A percentile compares a stretch with the other conserved stretches of the same genome.
phyloP scores from a whole-genome alignment of 2,888 invertebrate genomes.

The Hymenopus coronatus region DNA sequence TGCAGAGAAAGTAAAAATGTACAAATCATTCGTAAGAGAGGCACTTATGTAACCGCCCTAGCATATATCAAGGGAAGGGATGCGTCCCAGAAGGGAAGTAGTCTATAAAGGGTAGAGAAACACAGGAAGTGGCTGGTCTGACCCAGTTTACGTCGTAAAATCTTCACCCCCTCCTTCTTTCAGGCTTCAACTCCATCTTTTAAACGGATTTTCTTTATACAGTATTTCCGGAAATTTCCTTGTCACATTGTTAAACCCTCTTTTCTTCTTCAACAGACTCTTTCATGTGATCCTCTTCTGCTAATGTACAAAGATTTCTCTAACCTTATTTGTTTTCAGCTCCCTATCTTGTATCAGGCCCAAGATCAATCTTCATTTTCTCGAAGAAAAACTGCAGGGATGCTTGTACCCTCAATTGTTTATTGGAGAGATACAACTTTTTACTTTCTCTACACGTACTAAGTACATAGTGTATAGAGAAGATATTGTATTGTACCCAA shows the following conservation, averaged over 20 bases:
- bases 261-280: background rate
- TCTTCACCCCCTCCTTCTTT: background rate
- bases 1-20: too few relatives aligned
- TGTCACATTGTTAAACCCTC: background rate
- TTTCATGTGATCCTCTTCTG: background rate
- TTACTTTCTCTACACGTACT: too few relatives aligned
- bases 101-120: background rate
- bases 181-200: background rate
- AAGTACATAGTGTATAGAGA: too few relatives aligned
- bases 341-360: too few relatives aligned
- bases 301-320: background rate
- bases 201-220: background rate
- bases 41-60: too few relatives aligned
- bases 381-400: too few relatives aligned
- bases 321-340: background rate
- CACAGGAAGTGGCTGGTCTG: background rate
- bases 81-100: background rate
- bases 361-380: too few relatives aligned
- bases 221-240: background rate
- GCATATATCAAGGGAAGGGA: too few relatives aligned
- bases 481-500: too few relatives aligned
- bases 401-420: too few relatives aligned
- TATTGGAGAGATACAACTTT: too few relatives aligned
- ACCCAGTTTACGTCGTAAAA: background rate
- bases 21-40: too few relatives aligned